phyloP scores from a whole-genome alignment of 2,888 invertebrate species.

The Eulithis testata region DNA sequence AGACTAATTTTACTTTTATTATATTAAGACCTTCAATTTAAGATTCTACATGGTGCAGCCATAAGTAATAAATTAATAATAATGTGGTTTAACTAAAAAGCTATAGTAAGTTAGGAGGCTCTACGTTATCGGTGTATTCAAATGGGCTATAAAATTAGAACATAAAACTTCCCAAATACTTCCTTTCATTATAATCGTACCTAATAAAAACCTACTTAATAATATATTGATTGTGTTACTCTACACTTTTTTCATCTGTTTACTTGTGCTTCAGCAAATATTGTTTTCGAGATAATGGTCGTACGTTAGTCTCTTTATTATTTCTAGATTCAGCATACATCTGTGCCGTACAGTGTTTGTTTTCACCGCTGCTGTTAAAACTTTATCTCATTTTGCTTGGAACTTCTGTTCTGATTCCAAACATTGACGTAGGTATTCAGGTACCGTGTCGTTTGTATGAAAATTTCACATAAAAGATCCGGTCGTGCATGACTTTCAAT shows the following conservation, averaged over 20 bases:
- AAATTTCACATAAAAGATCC: slow-evolving; percentile 57
- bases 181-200: background rate
- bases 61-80: background rate
- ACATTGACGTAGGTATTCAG: slow-evolving; percentile 45
- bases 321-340: slow-evolving; percentile 12
- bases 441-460: slow-evolving; percentile 53
- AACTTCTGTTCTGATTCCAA: slow-evolving; percentile 5
- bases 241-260: slow-evolving; percentile 7
- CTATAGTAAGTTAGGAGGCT: background rate
- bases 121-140: background rate
- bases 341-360: background rate
- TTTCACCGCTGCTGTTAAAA: slow-evolving; percentile 12
- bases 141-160: slow-evolving; percentile 11
- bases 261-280: slow-evolving; percentile 9
- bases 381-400: slow-evolving; percentile 3
- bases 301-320: slow-evolving; percentile 11
- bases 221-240: slow-evolving; percentile 18
- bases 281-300: slow-evolving; percentile 14
- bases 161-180: slow-evolving; percentile 19
- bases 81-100: background rate
- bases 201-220: slow-evolving; percentile 9
- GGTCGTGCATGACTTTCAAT: slow-evolving; percentile 57
- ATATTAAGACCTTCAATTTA: too few relatives aligned
- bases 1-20: too few relatives aligned
- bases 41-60: too few relatives aligned